phyloP scores from a whole-genome alignment of 1,140 invertebrate species.

The Drosophila trapezifrons region DNA sequence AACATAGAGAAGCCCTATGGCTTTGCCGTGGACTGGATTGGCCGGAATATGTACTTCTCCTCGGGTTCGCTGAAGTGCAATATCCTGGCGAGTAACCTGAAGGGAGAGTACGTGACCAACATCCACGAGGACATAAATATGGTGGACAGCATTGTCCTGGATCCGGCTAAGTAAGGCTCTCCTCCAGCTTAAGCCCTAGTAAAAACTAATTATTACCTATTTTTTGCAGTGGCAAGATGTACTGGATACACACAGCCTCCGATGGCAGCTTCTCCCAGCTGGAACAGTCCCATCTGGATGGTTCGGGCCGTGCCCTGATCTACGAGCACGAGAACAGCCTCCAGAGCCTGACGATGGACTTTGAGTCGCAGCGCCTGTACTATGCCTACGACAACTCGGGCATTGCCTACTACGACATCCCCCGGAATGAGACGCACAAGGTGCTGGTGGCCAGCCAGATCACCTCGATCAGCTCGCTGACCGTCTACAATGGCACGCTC shows the following conservation, averaged over 20 bases:
- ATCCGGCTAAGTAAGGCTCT: conserved; percentile 86
- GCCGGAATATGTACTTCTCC: conserved; percentile 89
- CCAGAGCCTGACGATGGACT: conserved; percentile 87
- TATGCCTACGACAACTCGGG: conserved; percentile 87
- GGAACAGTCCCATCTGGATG: conserved; percentile 89
- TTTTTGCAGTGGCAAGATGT: conserved; percentile 87
- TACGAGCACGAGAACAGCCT: conserved; percentile 63
- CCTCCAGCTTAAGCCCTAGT: too few relatives aligned
- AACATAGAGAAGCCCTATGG: conserved; percentile 85
- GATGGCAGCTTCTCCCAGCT: conserved; percentile 85
- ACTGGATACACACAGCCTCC: conserved; percentile 85
- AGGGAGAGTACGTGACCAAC: conserved; percentile 88
- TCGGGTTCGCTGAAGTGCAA: conserved; percentile 84
- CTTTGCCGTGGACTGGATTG: conserved; percentile 90
- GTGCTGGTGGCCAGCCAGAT: conserved; percentile 69
- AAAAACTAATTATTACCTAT: neutral
- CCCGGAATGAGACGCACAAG: conserved; percentile 78
- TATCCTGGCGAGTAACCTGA: conserved; percentile 89
- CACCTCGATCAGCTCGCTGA: conserved; percentile 75
- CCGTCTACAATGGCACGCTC: conserved; percentile 78
- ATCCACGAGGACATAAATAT: conserved; percentile 78
- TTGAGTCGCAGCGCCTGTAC: conserved; percentile 87
- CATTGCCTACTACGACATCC: conserved; percentile 89
- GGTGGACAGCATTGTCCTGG: conserved; percentile 87
- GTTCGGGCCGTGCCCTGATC: conserved; percentile 77